A percentile compares a stretch with the other conserved stretches of the same genome.
Evolutionary conservation across 2,888 invertebrate genomes (phyloP).

Genomic region (Adela reaumurella): DNA sequence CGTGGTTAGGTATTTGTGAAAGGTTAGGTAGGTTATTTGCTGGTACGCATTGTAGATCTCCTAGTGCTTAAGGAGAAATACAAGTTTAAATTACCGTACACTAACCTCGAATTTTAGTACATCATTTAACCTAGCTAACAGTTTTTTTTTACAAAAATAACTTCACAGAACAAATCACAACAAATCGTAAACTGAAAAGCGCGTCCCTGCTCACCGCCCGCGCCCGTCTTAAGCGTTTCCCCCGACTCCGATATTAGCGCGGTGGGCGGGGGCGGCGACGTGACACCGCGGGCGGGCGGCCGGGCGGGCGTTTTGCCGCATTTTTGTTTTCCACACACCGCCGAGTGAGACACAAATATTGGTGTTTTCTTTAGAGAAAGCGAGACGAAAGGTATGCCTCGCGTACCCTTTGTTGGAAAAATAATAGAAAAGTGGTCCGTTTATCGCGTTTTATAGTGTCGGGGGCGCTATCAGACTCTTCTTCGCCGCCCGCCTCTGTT

Average conservation of each 20-base stretch:
- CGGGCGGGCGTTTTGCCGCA: constrained; percentile 34
- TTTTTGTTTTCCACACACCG: constrained; percentile 50
- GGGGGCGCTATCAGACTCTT: constrained; percentile 36
- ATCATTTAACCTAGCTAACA: no score
- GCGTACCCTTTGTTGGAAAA: constrained; percentile 54
- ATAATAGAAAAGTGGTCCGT: constrained; percentile 56
- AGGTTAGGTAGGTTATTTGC: no score
- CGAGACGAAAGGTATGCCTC: constrained; percentile 48
- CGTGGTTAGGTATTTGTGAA: no score
- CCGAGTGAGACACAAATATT: constrained; percentile 22
- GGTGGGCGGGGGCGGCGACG: constrained; percentile 4
- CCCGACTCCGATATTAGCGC: constrained; percentile 1
- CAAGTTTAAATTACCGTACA: no score
- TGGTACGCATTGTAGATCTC: no score
- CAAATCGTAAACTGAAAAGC: background rate
- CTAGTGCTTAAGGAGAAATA: no score
- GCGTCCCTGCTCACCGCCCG: background rate
- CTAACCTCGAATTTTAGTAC: no score
- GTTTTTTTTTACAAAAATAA: no score
- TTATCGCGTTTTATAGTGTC: constrained; percentile 53
- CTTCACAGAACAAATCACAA: no score
- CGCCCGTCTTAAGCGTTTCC: background rate
- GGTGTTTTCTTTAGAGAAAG: no score
- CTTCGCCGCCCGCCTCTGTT: constrained; percentile 31
- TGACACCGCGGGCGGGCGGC: constrained; percentile 7